Percentiles rank a stretch among this genome's conserved stretches.
These are phyloP conservation scores for Andrena dorsata DNA, from an alignment of 2,888 invertebrate species.

Conservation along the genomic window DNA sequence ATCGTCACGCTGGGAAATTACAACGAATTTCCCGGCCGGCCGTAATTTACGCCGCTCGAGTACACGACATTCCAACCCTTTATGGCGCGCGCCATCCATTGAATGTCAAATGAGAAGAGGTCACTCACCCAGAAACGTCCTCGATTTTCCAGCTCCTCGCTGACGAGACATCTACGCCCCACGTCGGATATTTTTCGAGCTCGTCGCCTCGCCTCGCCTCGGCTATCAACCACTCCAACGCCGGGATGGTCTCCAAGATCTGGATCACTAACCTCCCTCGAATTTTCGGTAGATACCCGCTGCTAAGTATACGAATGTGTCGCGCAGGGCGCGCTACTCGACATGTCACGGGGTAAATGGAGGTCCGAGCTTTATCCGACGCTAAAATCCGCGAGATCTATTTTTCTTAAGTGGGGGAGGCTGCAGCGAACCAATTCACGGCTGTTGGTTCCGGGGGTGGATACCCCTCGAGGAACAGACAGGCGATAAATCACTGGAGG, in stretches of 20 bases:
- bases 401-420: not conserved
- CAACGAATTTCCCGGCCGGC: constrained; percentile 64
- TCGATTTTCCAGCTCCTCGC: constrained; percentile 30
- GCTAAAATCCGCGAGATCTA: no score
- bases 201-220: not conserved
- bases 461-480: constrained; percentile 8
- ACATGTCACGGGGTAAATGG: no score
- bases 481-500: constrained; percentile 32
- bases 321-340: no score
- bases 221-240: not conserved
- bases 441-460: constrained; percentile 1
- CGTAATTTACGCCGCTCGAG: constrained; percentile 67
- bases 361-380: no score
- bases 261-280: no score
- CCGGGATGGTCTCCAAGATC: no score
- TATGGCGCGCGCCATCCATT: constrained; percentile 66
- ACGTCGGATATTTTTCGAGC: constrained; percentile 22
- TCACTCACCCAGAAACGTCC: constrained; percentile 57
- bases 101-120: constrained; percentile 64
- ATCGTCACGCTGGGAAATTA: constrained; percentile 71
- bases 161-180: constrained; percentile 1
- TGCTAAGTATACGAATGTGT: no score
- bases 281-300: no score
- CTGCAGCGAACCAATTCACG: not conserved
- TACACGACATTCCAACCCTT: constrained; percentile 69